Percentiles rank a stretch among this genome's conserved stretches.
These are phyloP conservation scores for Aspidiotus destructor DNA, from an alignment of 2,888 invertebrate genomes.

Conservation along the genomic window DNA sequence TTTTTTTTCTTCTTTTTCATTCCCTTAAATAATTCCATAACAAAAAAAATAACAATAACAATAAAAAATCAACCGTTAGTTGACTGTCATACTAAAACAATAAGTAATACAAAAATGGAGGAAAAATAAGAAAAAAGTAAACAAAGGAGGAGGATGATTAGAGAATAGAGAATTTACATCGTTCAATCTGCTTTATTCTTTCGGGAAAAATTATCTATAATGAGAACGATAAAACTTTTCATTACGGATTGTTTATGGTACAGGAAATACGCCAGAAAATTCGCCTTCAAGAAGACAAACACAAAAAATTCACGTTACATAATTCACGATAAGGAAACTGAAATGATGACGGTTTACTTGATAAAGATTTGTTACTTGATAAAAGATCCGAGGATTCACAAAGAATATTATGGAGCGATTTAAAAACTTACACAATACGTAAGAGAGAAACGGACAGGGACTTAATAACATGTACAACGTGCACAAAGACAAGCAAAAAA, in stretches of 20 bases:
- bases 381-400: background rate
- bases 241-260: too few species aligned
- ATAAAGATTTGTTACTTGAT: too few species aligned
- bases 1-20: too few species aligned
- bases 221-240: constrained; percentile 8
- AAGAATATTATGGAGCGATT: background rate
- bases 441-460: constrained; percentile 8
- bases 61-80: constrained; percentile 27
- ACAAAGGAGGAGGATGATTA: background rate
- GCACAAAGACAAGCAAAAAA: too few species aligned
- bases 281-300: too few species aligned
- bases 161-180: constrained; percentile 7
- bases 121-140: background rate
- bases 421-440: constrained; percentile 2
- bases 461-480: too few species aligned
- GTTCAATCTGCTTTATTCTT: background rate
- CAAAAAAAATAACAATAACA: constrained; percentile 29
- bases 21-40: constrained; percentile 22
- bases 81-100: constrained; percentile 11
- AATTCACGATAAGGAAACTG: too few species aligned
- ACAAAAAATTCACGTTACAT: too few species aligned
- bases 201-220: background rate
- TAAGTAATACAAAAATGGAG: background rate
- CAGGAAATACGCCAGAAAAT: too few species aligned
- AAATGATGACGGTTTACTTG: too few species aligned